A percentile compares a stretch with the other conserved stretches of the same genome.
Evolutionary conservation across 2,797 vertebrate genomes (phyloP).

Genomic region (Sitta carolinensis): DNA sequence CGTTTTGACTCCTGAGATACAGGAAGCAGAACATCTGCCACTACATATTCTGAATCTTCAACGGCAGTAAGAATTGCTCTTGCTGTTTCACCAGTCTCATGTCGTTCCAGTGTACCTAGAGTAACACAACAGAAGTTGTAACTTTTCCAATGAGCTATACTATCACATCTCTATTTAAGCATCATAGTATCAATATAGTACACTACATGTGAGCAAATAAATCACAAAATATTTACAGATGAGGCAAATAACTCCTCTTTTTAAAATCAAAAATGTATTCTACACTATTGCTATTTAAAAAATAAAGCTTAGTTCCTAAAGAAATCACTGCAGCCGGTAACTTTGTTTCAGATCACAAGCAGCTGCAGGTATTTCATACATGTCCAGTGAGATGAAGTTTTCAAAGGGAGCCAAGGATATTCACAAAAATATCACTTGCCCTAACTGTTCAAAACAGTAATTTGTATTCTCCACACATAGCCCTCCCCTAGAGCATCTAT

Average conservation of each 20-base stretch:
- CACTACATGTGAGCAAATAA: background rate
- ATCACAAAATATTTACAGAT: background rate
- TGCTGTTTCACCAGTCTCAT: constrained; percentile 78
- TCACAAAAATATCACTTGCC: background rate
- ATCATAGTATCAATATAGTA: background rate
- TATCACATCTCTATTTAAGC: background rate
- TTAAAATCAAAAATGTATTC: background rate
- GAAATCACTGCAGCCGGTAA: background rate
- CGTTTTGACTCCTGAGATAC: constrained; percentile 35
- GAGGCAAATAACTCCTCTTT: background rate
- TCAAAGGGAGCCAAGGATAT: background rate
- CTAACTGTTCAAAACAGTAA: background rate
- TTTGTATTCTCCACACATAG: constrained; percentile 1
- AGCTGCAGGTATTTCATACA: background rate
- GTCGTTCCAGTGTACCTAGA: constrained; percentile 76
- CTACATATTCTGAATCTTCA: constrained; percentile 71
- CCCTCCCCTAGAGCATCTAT: background rate
- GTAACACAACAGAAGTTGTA: background rate
- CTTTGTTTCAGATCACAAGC: background rate
- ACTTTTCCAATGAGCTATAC: background rate
- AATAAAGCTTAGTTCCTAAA: background rate
- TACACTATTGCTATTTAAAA: background rate
- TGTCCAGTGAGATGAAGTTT: background rate
- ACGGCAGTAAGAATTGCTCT: constrained; percentile 73
- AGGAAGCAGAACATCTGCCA: constrained; percentile 56